phyloP scores from a whole-genome alignment of 2,797 vertebrate genomes.

The Leucoraja ocellata region DNA sequence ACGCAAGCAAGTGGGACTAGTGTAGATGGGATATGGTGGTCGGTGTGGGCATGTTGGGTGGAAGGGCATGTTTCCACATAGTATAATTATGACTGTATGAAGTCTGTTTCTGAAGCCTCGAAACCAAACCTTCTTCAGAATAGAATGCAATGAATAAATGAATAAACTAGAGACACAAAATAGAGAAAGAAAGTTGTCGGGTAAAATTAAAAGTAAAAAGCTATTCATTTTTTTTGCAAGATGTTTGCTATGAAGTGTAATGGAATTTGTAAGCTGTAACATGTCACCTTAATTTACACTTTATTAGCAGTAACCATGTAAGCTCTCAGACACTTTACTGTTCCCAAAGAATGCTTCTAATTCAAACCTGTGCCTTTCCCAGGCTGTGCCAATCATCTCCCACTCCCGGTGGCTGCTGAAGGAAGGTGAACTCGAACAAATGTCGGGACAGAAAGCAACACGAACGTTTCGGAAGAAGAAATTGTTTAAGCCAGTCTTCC shows the following conservation, averaged over 20 bases:
- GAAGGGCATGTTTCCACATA: too few relatives aligned
- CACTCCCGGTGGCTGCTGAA: slow-evolving; percentile 94
- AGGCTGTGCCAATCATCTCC: slow-evolving; percentile 96
- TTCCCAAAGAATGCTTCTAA: not conserved
- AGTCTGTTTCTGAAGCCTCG: not conserved
- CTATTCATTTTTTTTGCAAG: too few relatives aligned
- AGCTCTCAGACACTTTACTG: not conserved
- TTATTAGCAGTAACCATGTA: not conserved
- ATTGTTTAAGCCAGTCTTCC: slow-evolving; percentile 79
- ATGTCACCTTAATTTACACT: not conserved
- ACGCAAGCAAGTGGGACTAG: too few relatives aligned
- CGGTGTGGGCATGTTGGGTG: too few relatives aligned
- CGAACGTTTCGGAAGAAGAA: slow-evolving; percentile 82
- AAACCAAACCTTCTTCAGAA: not conserved
- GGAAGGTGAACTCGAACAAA: slow-evolving; percentile 85
- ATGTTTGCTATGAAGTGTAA: not conserved
- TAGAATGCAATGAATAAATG: not conserved
- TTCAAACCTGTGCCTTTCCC: not conserved
- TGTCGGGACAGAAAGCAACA: slow-evolving; percentile 84
- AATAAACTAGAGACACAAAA: not conserved
- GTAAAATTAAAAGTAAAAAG: not conserved
- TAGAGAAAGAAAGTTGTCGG: not conserved
- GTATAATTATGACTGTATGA: too few relatives aligned
- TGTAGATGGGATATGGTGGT: too few relatives aligned
- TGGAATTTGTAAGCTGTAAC: not conserved